These are phyloP conservation scores for Cremastinae sp. DNA, from an alignment of 2,888 invertebrate genomes.

Conservation along the genomic window DNA sequence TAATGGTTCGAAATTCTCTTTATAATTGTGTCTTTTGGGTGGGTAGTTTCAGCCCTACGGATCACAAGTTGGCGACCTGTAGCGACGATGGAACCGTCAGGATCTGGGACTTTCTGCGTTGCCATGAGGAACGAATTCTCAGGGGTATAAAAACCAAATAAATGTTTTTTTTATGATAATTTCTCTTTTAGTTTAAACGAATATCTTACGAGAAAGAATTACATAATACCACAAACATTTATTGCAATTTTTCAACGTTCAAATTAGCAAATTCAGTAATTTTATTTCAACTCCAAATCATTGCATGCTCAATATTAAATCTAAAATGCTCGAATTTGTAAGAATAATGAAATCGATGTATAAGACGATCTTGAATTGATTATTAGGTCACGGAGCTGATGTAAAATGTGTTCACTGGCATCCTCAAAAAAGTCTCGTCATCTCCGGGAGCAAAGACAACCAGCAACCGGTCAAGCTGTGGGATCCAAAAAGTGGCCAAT, in stretches of 20 bases:
- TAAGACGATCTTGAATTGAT: slow-evolving; percentile 55
- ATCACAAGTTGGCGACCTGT: slow-evolving; percentile 99
- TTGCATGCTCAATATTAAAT: too few species aligned
- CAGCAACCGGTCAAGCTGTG: slow-evolving; percentile 99
- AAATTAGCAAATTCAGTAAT: too few species aligned
- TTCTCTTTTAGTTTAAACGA: slow-evolving; percentile 3
- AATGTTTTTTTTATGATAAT: slow-evolving; percentile 8
- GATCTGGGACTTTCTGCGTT: slow-evolving; percentile 99
- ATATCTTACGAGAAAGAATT: slow-evolving; percentile 10
- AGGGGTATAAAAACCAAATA: slow-evolving; percentile 82
- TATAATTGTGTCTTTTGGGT: slow-evolving; percentile 70
- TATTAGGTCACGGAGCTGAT: slow-evolving; percentile 95
- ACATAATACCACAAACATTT: too few species aligned
- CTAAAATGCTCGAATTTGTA: neutral
- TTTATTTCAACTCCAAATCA: too few species aligned
- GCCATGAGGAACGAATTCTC: slow-evolving; percentile 96
- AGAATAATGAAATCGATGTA: neutral
- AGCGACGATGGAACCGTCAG: slow-evolving; percentile 99
- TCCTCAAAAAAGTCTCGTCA: slow-evolving; percentile 97
- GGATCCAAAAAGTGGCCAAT: slow-evolving; percentile 98
- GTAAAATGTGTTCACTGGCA: slow-evolving; percentile 99
- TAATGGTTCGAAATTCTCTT: slow-evolving; percentile 54
- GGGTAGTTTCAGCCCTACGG: slow-evolving; percentile 98
- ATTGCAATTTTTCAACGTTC: too few species aligned
- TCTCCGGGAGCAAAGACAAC: slow-evolving; percentile 99